Base-by-base conservation (phyloP, 1,140 invertebrate genomes). In the Hetaerina americana region DNA sequence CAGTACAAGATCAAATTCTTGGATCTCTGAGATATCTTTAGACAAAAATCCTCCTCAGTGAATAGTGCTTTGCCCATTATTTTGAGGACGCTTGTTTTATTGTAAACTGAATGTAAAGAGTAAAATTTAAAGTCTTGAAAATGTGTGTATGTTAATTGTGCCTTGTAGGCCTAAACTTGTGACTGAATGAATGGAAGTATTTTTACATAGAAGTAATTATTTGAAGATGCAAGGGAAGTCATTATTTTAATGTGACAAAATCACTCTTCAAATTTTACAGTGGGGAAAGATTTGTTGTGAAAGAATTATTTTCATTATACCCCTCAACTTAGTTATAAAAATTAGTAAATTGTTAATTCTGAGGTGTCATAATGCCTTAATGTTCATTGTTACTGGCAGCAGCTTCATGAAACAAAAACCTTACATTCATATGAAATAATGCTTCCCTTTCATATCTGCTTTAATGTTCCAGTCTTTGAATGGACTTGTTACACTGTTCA, bases 1-100 rank as follows among this genome's bases (percentile, higher is more conserved):
- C 49, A 74, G 71, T 67, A 68, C 67, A n/a, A 49, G 73, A 66
- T 73, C 72, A 8, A 74, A 74, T 66, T 74, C 73, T 22, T 74
- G 72, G 73, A 67, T 72, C 12, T 72, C 73, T 27, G 73, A 57
- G 40, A 10, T 57, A 57, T 57, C 40, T n/a, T 57, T 57, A 57
- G 40, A 57, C 22, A 57, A 57, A 57, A 12, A 57, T 57, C 22
- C 40, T 57, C 22, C 40, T 2, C 40, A 57, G 22, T 57, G 40
- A 57, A 57, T 57, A 57, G 15, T 12, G 40, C 40, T 57, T 57
- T 57, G 40, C 40, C 40, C 40, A 12, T n/a, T 57, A 12, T n/a
- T n/a, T 57, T 57, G 40, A 12, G 22, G 40, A 10, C 15, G 40
- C 40, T 57, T 57, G 3, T 57, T 57, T 57, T n/a, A 57, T 57